Evolutionary conservation across 1,140 invertebrate genomes (phyloP).

Genomic region (Drosophila pachea): DNA sequence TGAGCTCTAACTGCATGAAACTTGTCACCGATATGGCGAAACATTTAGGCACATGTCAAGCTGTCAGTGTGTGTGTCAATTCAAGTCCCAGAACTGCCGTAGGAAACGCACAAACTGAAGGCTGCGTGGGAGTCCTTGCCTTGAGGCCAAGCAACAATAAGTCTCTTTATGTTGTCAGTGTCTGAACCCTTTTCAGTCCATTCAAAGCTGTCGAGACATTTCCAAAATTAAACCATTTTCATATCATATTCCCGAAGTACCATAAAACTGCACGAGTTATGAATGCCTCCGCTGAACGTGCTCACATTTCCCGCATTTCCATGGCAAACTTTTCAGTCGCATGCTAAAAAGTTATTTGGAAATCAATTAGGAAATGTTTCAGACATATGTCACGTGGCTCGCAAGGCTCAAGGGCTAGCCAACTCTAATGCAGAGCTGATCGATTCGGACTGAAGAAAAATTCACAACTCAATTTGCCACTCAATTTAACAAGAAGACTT

Average conservation of each 20-base stretch:
- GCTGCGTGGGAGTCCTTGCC: background rate
- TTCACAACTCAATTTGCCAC: too few species aligned
- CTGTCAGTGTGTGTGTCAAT: conserved; percentile 58
- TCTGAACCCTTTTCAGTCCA: conserved; percentile 54
- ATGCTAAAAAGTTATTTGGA: conserved; percentile 28
- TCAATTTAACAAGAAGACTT: too few species aligned
- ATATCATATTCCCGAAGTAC: conserved; percentile 43
- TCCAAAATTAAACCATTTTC: conserved; percentile 34
- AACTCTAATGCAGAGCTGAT: conserved; percentile 25
- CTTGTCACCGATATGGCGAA: conserved; percentile 27
- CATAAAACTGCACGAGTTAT: conserved; percentile 18
- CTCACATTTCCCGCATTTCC: conserved; percentile 15
- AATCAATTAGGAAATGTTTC: conserved; percentile 16
- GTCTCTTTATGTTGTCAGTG: conserved; percentile 14
- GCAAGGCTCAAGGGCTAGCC: conserved; percentile 4
- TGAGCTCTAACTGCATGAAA: background rate
- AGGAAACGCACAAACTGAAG: too few species aligned
- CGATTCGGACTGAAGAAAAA: conserved; percentile 9
- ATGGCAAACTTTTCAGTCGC: conserved; percentile 14
- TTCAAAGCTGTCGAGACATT: conserved; percentile 9
- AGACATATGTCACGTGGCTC: conserved; percentile 12
- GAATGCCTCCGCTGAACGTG: conserved; percentile 7
- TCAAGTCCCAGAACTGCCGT: background rate
- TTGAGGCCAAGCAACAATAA: conserved; percentile 33
- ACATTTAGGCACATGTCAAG: conserved; percentile 46